Evolutionary conservation across 2,888 invertebrate genomes (phyloP).

Genomic region (Meiosimyza decipiens): DNA sequence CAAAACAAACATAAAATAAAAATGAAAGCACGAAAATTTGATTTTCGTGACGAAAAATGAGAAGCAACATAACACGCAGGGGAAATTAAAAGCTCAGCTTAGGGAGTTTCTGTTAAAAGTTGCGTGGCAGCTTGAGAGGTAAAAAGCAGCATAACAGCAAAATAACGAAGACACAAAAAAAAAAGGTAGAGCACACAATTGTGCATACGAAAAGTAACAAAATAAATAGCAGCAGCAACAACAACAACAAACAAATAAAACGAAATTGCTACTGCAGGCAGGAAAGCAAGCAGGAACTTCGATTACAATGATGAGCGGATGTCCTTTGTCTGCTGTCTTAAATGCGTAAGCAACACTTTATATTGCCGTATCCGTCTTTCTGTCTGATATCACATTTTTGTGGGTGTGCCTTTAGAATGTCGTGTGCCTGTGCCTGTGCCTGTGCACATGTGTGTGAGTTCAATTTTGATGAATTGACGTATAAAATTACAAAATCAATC

Average conservation of each 20-base stretch:
- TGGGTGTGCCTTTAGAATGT: neutral
- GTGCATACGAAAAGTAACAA: neutral
- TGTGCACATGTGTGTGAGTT: neutral
- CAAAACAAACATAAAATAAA: too few relatives aligned
- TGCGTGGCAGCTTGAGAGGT: neutral
- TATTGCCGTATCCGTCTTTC: neutral
- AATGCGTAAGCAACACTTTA: conserved; percentile 6
- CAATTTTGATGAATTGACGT: conserved; percentile 10
- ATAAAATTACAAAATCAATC: conserved; percentile 12
- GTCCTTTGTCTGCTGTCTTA: neutral
- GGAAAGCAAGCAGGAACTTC: conserved; percentile 10
- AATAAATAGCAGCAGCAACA: neutral
- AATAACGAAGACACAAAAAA: neutral
- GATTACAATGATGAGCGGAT: conserved; percentile 15
- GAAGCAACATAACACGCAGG: too few relatives aligned
- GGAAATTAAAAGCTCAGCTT: too few relatives aligned
- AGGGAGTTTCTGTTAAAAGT: too few relatives aligned
- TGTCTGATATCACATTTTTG: neutral
- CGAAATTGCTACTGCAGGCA: neutral
- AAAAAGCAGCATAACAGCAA: neutral
- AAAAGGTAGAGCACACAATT: too few relatives aligned
- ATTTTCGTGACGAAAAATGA: too few relatives aligned
- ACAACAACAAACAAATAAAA: neutral
- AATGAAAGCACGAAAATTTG: too few relatives aligned
- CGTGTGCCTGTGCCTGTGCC: too few relatives aligned